Evolutionary conservation across 2,888 invertebrate genomes (phyloP).

Genomic region (Ommatoiulus sabulosus): DNA sequence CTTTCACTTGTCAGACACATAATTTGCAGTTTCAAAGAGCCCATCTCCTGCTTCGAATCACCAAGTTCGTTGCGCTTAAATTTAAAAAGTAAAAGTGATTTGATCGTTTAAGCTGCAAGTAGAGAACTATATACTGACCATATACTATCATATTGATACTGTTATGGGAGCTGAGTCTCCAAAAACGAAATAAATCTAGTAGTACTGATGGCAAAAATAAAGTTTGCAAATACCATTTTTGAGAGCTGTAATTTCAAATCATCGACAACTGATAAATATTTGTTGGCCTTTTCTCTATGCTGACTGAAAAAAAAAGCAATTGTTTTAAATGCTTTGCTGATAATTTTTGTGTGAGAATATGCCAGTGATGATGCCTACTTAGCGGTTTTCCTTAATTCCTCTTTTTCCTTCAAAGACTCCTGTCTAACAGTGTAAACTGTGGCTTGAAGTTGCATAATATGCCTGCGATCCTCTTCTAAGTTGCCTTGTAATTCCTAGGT

Average conservation of each 20-base stretch:
- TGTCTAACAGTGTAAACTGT: not conserved
- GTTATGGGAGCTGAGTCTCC: too few relatives aligned
- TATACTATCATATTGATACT: too few relatives aligned
- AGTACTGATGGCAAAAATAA: not conserved
- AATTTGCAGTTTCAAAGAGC: slow-evolving; percentile 38
- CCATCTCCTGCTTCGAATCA: not conserved
- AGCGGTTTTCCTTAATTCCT: not conserved
- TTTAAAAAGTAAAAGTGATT: not conserved
- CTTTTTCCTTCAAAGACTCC: not conserved
- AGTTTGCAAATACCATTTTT: not conserved
- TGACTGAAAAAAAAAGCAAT: not conserved
- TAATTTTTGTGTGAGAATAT: not conserved
- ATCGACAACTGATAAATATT: slow-evolving; percentile 45
- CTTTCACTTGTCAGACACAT: slow-evolving; percentile 35
- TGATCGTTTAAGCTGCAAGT: not conserved
- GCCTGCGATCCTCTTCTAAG: not conserved
- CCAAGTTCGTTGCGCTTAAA: slow-evolving; percentile 17
- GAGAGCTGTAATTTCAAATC: slow-evolving; percentile 4
- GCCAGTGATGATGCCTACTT: not conserved
- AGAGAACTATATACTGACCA: not conserved
- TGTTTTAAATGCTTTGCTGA: not conserved
- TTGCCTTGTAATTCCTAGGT: not conserved
- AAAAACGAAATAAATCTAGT: too few relatives aligned
- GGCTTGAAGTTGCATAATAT: slow-evolving; percentile 7
- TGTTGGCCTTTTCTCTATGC: slow-evolving; percentile 37